Evolutionary conservation across 2,888 invertebrate genomes (phyloP).

Genomic region (Fissipunctia ypsillon): DNA sequence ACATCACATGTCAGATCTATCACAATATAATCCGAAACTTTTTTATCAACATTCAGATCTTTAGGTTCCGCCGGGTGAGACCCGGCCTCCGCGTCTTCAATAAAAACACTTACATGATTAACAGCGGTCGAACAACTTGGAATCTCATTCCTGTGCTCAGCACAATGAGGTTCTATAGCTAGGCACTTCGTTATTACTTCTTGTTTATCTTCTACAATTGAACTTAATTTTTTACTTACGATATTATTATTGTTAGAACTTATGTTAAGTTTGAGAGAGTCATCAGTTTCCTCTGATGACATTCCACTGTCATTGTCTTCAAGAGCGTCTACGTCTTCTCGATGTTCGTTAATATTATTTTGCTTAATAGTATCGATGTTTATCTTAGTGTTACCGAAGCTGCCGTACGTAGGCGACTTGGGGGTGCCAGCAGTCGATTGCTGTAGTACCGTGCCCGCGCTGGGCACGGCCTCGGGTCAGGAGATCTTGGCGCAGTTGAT

Average conservation of each 20-base stretch:
- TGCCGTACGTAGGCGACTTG: conserved; percentile 80
- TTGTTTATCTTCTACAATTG: conserved; percentile 73
- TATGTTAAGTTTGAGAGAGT: conserved; percentile 79
- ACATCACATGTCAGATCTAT: conserved; percentile 87
- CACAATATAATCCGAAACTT: conserved; percentile 83
- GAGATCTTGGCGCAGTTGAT: conserved; percentile 79
- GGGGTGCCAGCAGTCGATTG: conserved; percentile 69
- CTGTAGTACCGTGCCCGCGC: conserved; percentile 78
- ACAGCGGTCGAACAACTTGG: conserved; percentile 86
- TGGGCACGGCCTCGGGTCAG: conserved; percentile 89
- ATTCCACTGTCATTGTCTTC: conserved; percentile 84
- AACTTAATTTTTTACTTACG: conserved; percentile 72
- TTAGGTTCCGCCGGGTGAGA: conserved; percentile 65
- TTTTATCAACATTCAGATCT: conserved; percentile 68
- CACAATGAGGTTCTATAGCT: conserved; percentile 81
- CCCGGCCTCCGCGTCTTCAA: conserved; percentile 70
- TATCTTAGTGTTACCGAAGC: conserved; percentile 82
- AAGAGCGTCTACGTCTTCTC: conserved; percentile 60
- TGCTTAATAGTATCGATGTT: conserved; percentile 68
- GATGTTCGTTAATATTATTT: conserved; percentile 66
- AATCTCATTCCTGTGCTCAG: conserved; percentile 86
- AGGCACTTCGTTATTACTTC: conserved; percentile 87
- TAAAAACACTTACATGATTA: conserved; percentile 79
- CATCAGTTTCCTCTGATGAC: conserved; percentile 88
- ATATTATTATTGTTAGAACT: conserved; percentile 75